A percentile compares a stretch with the other conserved stretches of the same genome.
Evolutionary conservation across 2,797 vertebrate species (phyloP).

Genomic region (Cryptoprocta ferox): DNA sequence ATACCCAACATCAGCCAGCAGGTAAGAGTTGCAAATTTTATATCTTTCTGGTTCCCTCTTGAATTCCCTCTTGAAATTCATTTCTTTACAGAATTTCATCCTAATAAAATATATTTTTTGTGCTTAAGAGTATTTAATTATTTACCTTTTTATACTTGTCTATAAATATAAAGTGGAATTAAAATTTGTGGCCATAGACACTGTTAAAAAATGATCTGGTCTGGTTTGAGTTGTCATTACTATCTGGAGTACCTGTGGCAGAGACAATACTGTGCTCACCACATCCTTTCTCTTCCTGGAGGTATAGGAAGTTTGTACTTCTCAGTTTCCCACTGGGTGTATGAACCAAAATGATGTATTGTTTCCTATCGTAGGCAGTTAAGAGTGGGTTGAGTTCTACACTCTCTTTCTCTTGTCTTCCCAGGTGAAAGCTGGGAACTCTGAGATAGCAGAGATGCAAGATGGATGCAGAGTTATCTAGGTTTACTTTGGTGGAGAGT

Average conservation of each 20-base stretch:
- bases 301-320: not conserved
- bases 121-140: not conserved
- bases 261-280: not conserved
- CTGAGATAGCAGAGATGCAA: not conserved
- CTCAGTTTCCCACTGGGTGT: not conserved
- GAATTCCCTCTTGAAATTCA: not conserved
- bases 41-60: not conserved
- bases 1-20: not conserved
- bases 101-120: conserved; percentile 41
- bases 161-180: conserved; percentile 16
- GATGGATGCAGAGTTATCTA: not conserved
- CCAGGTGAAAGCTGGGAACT: not conserved
- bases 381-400: not conserved
- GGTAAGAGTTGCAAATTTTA: not conserved
- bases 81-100: not conserved
- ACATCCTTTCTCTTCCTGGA: not conserved
- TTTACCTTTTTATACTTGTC: not conserved
- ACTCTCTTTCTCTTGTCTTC: not conserved
- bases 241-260: not conserved
- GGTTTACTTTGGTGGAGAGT: not conserved
- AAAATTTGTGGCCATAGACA: not conserved
- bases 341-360: not conserved
- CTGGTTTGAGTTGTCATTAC: not conserved
- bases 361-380: not conserved
- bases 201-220: not conserved